Evolutionary conservation across 2,113 vertebrate genomes (phyloP).

Genomic region (Plestiodon gilberti): DNA sequence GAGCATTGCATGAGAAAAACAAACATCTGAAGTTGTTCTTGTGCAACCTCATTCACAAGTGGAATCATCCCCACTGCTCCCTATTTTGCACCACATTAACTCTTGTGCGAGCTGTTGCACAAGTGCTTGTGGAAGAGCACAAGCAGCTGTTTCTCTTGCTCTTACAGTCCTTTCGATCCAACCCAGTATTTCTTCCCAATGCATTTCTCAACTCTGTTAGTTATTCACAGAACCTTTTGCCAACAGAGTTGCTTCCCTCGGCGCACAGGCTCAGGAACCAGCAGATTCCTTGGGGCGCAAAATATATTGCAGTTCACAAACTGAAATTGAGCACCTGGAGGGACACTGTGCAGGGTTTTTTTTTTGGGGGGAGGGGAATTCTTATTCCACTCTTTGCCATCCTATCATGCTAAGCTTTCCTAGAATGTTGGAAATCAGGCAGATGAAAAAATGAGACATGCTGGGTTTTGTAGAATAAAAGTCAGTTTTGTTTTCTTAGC

Average conservation of each 20-base stretch:
- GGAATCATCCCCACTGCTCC: no score
- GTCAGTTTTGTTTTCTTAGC: background rate
- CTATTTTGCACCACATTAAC: no score
- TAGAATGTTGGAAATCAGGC: background rate
- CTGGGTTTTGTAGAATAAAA: background rate
- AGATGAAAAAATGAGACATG: background rate
- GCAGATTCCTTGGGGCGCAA: background rate
- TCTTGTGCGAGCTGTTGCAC: no score
- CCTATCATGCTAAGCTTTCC: background rate
- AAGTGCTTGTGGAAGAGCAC: no score
- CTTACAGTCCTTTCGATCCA: no score
- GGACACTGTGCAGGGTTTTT: background rate
- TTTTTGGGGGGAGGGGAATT: background rate
- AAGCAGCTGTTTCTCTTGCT: no score
- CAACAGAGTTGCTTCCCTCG: background rate
- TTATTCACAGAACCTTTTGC: background rate
- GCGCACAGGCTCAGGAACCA: background rate
- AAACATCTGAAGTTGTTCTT: no score
- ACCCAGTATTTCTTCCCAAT: background rate
- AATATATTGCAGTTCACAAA: background rate
- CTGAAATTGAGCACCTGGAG: background rate
- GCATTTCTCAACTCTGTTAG: background rate
- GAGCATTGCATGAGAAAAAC: no score
- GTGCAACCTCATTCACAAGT: no score
- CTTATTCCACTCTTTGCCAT: background rate